phyloP scores from a whole-genome alignment of 1,140 invertebrate species.

The Chrysopa pallens region DNA sequence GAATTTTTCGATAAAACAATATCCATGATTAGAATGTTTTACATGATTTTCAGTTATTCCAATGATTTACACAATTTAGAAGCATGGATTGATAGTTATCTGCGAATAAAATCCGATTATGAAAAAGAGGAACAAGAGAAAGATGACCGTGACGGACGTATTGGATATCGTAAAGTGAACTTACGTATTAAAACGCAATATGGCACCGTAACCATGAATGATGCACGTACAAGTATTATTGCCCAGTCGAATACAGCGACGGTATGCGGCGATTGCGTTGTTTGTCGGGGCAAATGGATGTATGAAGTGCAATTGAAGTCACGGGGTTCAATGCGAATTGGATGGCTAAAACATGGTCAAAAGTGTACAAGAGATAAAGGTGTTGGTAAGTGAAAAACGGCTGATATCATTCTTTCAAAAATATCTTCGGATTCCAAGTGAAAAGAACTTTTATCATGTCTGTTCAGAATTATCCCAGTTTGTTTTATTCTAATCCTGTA shows the following conservation, averaged over 20 bases:
- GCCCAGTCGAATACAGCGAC: not conserved
- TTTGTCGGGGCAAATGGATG: not conserved
- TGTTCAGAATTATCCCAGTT: too few species aligned
- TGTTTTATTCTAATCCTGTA: too few species aligned
- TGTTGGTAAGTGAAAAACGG: not conserved
- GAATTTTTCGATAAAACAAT: too few species aligned
- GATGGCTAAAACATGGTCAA: not conserved
- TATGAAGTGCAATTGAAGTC: not conserved
- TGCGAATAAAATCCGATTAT: not conserved
- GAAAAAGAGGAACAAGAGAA: not conserved
- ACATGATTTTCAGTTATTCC: too few species aligned
- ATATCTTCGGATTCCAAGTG: too few species aligned
- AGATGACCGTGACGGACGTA: not conserved
- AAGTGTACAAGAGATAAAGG: not conserved
- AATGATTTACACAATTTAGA: too few species aligned
- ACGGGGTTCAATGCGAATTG: not conserved
- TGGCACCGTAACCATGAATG: not conserved
- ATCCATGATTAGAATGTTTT: too few species aligned
- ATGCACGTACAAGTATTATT: not conserved
- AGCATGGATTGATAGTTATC: not conserved
- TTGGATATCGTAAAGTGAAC: not conserved
- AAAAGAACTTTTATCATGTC: too few species aligned
- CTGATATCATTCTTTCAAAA: too few species aligned
- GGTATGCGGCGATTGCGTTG: not conserved
- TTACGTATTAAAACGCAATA: not conserved